phyloP scores from a whole-genome alignment of 2,797 vertebrate genomes.

The Rhabdomys pumilio region DNA sequence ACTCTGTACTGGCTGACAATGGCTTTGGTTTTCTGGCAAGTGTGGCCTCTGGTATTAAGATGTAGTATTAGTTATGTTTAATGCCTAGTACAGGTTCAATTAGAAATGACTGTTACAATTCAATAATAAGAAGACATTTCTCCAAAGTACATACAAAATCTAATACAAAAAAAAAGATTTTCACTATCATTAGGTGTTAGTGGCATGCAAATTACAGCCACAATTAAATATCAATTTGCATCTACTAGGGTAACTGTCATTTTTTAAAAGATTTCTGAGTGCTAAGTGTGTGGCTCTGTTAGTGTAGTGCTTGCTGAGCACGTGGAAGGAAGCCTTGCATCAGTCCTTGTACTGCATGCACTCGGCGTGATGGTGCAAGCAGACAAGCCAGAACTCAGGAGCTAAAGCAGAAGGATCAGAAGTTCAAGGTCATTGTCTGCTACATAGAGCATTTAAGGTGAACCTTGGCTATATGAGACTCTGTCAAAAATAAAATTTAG shows the following conservation, averaged over 20 bases:
- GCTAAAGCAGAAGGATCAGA: not conserved
- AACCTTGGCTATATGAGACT: not conserved
- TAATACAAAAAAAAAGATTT: not conserved
- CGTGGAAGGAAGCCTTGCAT: not conserved
- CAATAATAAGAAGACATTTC: not conserved
- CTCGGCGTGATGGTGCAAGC: not conserved
- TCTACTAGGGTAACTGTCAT: not conserved
- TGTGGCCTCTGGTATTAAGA: not conserved
- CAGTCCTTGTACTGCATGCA: not conserved
- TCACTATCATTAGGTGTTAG: not conserved
- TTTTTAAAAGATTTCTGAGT: not conserved
- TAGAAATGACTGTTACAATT: not conserved
- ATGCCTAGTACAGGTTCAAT: not conserved
- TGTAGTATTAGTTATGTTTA: not conserved
- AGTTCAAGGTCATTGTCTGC: not conserved
- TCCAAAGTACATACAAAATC: not conserved
- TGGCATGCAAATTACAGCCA: not conserved
- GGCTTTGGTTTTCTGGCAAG: not conserved
- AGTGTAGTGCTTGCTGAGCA: not conserved
- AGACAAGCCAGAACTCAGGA: not conserved
- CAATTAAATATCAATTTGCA: not conserved
- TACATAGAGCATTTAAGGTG: not conserved
- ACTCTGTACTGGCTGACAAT: constrained; percentile 23
- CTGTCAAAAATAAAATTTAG: not conserved
- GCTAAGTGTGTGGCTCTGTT: not conserved